Conservation (phyloP, 2,113 vertebrate species). For the Gnathonemus longibarbis region DNA sequence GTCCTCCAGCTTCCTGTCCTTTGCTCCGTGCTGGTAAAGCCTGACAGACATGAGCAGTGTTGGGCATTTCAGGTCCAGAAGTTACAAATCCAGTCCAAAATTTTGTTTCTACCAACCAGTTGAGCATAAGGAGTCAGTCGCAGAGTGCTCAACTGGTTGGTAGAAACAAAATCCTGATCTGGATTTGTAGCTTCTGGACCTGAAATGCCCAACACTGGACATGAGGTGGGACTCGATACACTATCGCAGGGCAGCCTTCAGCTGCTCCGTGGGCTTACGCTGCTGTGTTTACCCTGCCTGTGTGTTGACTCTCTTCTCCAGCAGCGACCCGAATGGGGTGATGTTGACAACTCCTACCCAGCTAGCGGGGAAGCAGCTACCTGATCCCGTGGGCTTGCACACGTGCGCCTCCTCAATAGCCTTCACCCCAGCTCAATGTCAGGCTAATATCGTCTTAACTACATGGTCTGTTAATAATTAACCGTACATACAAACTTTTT, state of each 20-base stretch:
- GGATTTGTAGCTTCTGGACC: no score
- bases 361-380: not conserved
- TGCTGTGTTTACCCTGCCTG: not conserved
- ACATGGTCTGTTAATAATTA: conserved; percentile 48
- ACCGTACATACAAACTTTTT: conserved; percentile 26
- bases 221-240: not conserved
- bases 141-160: no score
- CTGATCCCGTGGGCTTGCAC: not conserved
- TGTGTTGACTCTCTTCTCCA: conserved; percentile 12
- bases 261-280: not conserved
- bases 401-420: conserved; percentile 29
- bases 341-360: conserved; percentile 26
- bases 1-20: not conserved
- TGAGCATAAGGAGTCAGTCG: no score
- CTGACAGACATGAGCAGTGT: not conserved
- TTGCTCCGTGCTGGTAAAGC: not conserved
- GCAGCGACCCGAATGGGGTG: conserved; percentile 28
- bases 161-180: no score
- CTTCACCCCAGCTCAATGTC: conserved; percentile 46
- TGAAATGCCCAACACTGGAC: no score
- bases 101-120: no score
- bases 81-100: no score
- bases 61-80: no score
- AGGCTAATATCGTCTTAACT: conserved; percentile 32
- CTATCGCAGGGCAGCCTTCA: not conserved